Evolutionary conservation across 2,113 vertebrate species (phyloP).

Genomic region (mouse (Mus musculus)): DNA sequence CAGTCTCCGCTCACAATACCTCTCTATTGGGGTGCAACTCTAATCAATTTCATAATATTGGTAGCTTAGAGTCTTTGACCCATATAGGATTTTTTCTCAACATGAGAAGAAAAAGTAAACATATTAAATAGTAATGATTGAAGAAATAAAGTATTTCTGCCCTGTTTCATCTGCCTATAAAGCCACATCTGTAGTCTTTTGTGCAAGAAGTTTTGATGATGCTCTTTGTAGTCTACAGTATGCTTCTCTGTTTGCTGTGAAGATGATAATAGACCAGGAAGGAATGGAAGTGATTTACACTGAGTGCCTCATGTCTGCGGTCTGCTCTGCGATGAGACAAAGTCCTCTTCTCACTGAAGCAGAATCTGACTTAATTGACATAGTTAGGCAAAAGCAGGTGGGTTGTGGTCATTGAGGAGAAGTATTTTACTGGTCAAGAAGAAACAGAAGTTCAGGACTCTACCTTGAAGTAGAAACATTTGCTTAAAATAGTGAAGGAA

Average conservation of each 20-base stretch:
- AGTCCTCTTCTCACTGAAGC: background rate
- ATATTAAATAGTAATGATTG: background rate
- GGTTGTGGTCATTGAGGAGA: background rate
- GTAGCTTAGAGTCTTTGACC: too few species aligned
- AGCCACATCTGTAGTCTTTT: background rate
- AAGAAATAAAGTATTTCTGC: constrained; percentile 12
- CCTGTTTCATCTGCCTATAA: background rate
- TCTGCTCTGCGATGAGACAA: background rate
- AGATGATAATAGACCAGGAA: background rate
- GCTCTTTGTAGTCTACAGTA: background rate
- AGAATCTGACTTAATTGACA: background rate
- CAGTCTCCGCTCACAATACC: too few species aligned
- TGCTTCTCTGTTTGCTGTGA: background rate
- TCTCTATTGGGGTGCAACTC: too few species aligned
- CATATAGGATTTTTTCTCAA: too few species aligned
- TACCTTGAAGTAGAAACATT: background rate
- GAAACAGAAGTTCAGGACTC: background rate
- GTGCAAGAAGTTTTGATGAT: background rate
- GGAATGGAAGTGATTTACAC: background rate
- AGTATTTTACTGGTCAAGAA: background rate
- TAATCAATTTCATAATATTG: too few species aligned
- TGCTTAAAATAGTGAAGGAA: background rate
- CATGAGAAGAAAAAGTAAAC: too few species aligned
- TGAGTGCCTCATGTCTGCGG: background rate
- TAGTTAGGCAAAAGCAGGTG: background rate